phyloP scores from a whole-genome alignment of 2,888 invertebrate genomes.

The Cerceris ruficornis region DNA sequence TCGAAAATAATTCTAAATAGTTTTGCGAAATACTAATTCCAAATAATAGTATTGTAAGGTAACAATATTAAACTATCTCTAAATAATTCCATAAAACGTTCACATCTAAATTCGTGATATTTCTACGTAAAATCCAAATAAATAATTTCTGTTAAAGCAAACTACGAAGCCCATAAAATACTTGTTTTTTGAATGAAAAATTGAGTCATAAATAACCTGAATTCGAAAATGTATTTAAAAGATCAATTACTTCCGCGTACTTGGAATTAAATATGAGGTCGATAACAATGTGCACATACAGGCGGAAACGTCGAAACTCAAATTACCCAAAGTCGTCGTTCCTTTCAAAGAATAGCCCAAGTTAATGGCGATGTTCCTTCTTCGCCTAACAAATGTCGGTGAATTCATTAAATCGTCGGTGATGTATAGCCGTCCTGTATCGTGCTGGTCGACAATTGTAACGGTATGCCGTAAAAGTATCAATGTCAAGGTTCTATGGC shows the following conservation, averaged over 20 bases:
- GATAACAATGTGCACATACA: conserved; percentile 7
- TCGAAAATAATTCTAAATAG: no score
- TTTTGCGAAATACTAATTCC: no score
- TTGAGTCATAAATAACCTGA: no score
- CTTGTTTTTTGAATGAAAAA: no score
- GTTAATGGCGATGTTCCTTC: conserved; percentile 29
- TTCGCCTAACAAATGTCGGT: conserved; percentile 47
- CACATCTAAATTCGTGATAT: no score
- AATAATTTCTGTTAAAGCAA: no score
- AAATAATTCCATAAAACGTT: no score
- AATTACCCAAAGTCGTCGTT: conserved; percentile 28
- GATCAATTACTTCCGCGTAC: neutral
- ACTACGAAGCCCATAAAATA: no score
- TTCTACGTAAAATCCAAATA: no score
- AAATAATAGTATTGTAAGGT: no score
- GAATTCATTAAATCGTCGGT: conserved; percentile 35
- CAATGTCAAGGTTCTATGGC: conserved; percentile 50
- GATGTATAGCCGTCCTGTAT: conserved; percentile 9
- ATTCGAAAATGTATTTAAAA: neutral
- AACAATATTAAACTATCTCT: no score
- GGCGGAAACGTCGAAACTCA: conserved; percentile 13
- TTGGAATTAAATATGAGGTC: neutral
- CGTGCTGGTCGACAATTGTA: conserved; percentile 7
- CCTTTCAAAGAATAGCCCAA: conserved; percentile 31
- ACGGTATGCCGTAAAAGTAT: conserved; percentile 21